Evolutionary conservation across 2,888 invertebrate species (phyloP), one percentile per base, ranked within the genome.

Genomic region (Monochamus alternatus): DNA sequence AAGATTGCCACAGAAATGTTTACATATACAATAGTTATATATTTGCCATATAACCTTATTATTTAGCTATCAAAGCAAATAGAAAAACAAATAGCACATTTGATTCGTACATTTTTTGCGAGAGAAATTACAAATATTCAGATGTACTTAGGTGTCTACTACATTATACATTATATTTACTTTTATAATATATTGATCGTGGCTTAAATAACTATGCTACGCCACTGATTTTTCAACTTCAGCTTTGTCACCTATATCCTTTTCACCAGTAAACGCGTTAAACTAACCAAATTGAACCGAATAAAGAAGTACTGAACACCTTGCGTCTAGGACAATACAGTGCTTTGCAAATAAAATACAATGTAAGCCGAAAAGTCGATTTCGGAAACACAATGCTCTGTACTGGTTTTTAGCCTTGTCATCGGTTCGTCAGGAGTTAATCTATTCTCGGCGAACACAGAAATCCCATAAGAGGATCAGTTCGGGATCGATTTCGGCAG

Each of bases 231-330:
- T 60, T 81, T 83, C 85, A 84, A 83, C 79, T 75, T 78, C 78
- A 81, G 84, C 84, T 86, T 87, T 86, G 86, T 86, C 85, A 86
- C 87, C 87, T 86, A 86, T 83, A 80, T 75, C 79, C 83, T 84
- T 84, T 85, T 85, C 81, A 81, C 44, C 51, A 55, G 70, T 74
- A 74, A 75, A 73, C 73, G 71, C 64, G 76, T 71, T 70, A 77
- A 65, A 67, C 65, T 52, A 65, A 75, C 68, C 72, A 73, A 72
- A 76, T 69, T 75, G 74, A 73, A 76, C 51, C 43, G 76, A 75
- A 80, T 76, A 78, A 78, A 69, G 73, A 30, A 68, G 47, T 72
- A 65, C 63, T 59, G 70, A 78, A 79, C 76, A 78, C 78, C 77
- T 78, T 76, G 76, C 75, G 64, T 74, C 75, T 76, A 76, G 76